phyloP scores from a whole-genome alignment of 2,113 vertebrate genomes.

The Entelurus aequoreus region DNA sequence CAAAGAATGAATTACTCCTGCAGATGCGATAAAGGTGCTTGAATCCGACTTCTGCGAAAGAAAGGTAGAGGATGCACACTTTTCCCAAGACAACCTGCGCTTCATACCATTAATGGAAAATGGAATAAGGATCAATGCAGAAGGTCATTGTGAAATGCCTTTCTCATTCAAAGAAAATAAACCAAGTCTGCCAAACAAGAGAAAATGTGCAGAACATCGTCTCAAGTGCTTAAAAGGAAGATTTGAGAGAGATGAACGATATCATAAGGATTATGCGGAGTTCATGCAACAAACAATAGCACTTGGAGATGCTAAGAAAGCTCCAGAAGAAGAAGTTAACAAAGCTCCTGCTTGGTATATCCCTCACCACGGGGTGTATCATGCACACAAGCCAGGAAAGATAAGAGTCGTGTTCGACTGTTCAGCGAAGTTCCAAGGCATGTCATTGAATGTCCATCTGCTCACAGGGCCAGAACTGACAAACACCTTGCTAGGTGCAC shows the following conservation, averaged over 20 bases:
- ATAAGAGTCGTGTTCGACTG: not conserved
- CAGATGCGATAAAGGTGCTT: not conserved
- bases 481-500: not conserved
- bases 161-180: not conserved
- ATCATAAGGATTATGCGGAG: not conserved
- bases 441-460: not conserved
- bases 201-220: not conserved
- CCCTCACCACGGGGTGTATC: not conserved
- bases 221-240: not conserved
- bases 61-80: not conserved
- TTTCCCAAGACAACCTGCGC: not conserved
- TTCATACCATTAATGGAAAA: not conserved
- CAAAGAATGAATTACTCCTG: not conserved
- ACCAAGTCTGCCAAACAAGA: not conserved
- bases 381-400: not conserved
- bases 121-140: not conserved
- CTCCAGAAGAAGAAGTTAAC: not conserved
- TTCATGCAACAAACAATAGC: not conserved
- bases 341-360: not conserved
- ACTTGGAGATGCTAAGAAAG: not conserved
- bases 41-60: not conserved
- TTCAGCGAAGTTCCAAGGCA: not conserved
- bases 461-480: not conserved
- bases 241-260: not conserved
- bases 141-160: constrained; percentile 2